Percentiles rank a stretch among this genome's conserved stretches.
Conservation (phyloP, 2,888 invertebrate species). For the Schizaphis graminum region DNA sequence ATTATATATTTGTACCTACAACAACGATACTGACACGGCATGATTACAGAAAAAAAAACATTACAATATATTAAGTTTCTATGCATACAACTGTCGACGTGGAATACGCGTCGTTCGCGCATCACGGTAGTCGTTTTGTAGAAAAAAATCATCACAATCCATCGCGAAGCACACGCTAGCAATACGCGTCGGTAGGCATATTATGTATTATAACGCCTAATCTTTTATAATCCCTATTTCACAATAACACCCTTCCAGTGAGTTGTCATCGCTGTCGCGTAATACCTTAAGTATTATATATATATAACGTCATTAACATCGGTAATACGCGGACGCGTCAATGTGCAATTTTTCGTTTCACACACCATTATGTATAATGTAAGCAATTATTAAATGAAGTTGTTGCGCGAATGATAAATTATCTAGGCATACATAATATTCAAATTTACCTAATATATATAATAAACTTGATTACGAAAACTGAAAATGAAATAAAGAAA, state of each 20-base stretch:
- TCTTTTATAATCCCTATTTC: neutral
- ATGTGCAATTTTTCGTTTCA: neutral
- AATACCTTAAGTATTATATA: neutral
- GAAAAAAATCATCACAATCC: neutral
- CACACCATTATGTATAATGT: neutral
- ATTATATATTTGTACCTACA: neutral
- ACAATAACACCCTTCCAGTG: neutral
- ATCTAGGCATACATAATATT: neutral
- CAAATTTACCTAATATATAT: neutral
- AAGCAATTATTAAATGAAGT: neutral
- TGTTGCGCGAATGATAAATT: neutral
- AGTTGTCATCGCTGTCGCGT: neutral
- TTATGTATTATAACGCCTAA: neutral
- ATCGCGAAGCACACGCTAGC: neutral
- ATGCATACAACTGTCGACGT: neutral
- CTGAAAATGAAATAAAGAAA: neutral
- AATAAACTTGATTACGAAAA: conserved; percentile 36
- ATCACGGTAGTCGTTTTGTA: neutral
- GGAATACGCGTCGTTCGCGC: neutral
- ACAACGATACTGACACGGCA: neutral
- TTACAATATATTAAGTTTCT: neutral
- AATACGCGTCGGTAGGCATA: neutral
- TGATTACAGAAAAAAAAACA: neutral
- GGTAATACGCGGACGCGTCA: neutral
- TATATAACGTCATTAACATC: neutral